These are phyloP conservation scores for Planococcus citri DNA, from an alignment of 1,140 invertebrate genomes.

Conservation along the genomic window DNA sequence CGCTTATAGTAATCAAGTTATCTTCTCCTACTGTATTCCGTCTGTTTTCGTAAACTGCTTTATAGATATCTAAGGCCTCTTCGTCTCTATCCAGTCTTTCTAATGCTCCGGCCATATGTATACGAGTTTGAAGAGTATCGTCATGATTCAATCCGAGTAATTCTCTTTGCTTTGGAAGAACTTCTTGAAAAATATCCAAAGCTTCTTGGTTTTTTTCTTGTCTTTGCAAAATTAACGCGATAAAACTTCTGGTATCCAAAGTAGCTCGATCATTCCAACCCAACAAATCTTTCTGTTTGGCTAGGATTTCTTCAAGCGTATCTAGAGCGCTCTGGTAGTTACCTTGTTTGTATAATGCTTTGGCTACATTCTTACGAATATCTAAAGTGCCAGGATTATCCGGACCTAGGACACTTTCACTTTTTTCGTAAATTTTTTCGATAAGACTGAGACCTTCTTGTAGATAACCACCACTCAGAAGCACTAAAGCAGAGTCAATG, in stretches of 20 bases:
- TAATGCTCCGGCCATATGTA: constrained; percentile 28
- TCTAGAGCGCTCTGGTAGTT: constrained; percentile 27
- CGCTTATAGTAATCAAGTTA: constrained; percentile 7
- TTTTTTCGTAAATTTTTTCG: constrained; percentile 10
- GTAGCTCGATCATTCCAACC: constrained; percentile 27
- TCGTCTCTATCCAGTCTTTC: constrained; percentile 26
- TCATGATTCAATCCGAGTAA: constrained; percentile 28
- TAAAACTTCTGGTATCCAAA: constrained; percentile 26
- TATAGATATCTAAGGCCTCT: constrained; percentile 28
- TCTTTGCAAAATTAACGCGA: constrained; percentile 28
- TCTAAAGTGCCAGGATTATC: constrained; percentile 24
- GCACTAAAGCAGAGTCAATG: neutral
- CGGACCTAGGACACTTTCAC: constrained; percentile 23
- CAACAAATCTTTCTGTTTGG: constrained; percentile 25
- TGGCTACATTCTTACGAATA: constrained; percentile 19
- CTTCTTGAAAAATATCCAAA: constrained; percentile 26
- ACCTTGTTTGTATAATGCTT: neutral
- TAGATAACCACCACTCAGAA: neutral
- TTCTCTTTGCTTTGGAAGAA: constrained; percentile 27
- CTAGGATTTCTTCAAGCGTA: constrained; percentile 10
- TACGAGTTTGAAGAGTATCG: constrained; percentile 26
- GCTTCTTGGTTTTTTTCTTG: constrained; percentile 29
- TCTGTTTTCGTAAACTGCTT: constrained; percentile 27
- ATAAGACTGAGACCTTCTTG: neutral
- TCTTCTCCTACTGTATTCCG: constrained; percentile 27